Conservation (phyloP, 1,140 invertebrate species). For the Planococcus citri region DNA sequence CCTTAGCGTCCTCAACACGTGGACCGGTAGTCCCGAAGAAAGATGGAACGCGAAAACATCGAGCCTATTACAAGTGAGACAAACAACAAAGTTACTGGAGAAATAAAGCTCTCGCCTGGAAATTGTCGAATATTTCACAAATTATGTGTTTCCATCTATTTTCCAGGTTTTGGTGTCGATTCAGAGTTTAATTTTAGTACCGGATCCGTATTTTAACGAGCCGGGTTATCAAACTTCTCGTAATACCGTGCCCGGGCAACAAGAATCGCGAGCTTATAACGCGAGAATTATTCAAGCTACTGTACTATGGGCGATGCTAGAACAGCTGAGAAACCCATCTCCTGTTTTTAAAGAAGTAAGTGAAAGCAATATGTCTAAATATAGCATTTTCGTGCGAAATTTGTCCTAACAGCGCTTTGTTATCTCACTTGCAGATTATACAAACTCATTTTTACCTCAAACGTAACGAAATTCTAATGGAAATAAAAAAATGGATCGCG, state of each 20-base stretch:
- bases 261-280: conserved; percentile 85
- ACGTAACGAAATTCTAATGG: too few relatives aligned
- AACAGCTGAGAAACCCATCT: conserved; percentile 79
- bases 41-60: conserved; percentile 97
- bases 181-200: conserved; percentile 86
- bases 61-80: conserved; percentile 69
- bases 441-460: too few relatives aligned
- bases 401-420: too few relatives aligned
- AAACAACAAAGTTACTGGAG: background rate
- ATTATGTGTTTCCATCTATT: background rate
- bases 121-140: too few relatives aligned
- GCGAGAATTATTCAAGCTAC: conserved; percentile 91
- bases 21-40: conserved; percentile 96
- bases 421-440: too few relatives aligned
- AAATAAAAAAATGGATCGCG: too few relatives aligned
- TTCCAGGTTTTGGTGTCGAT: conserved; percentile 83
- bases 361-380: background rate
- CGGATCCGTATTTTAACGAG: conserved; percentile 97
- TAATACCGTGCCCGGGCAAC: conserved; percentile 73
- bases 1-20: conserved; percentile 89
- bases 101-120: too few relatives aligned
- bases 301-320: conserved; percentile 90
- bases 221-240: conserved; percentile 89
- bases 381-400: background rate
- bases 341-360: conserved; percentile 82